A percentile compares a stretch with the other conserved stretches of the same genome.
These are phyloP conservation scores for Coregonus clupeaformis DNA, from an alignment of 2,113 vertebrate species.

Conservation along the genomic window DNA sequence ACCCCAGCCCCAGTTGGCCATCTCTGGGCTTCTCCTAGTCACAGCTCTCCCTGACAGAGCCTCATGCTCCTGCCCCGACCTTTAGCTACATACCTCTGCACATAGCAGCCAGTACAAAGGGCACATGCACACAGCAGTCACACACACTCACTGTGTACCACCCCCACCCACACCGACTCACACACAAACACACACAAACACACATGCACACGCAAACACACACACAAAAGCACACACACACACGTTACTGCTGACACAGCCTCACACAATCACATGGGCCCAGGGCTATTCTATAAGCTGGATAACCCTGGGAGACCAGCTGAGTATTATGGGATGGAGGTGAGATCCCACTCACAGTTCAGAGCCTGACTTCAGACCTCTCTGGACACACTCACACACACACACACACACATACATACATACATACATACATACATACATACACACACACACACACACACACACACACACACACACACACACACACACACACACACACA, in stretches of 20 bases:
- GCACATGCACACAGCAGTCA: slow-evolving; percentile 55
- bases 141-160: neutral
- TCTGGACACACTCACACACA: too few relatives aligned
- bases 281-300: slow-evolving; percentile 38
- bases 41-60: slow-evolving; percentile 61
- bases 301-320: slow-evolving; percentile 30
- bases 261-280: slow-evolving; percentile 17
- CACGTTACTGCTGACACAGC: slow-evolving; percentile 29
- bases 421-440: too few relatives aligned
- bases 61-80: slow-evolving; percentile 69
- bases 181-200: neutral
- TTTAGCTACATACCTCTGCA: slow-evolving; percentile 76
- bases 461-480: too few relatives aligned
- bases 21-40: slow-evolving; percentile 37
- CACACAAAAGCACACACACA: slow-evolving; percentile 6
- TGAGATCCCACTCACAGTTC: slow-evolving; percentile 12
- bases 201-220: neutral
- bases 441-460: too few relatives aligned
- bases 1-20: slow-evolving; percentile 26
- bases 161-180: too few relatives aligned
- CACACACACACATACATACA: too few relatives aligned
- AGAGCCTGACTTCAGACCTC: too few relatives aligned
- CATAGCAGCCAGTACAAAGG: slow-evolving; percentile 76
- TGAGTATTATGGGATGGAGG: slow-evolving; percentile 41
- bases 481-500: too few relatives aligned